Evolutionary conservation across 1,140 invertebrate species (phyloP).

Genomic region (Procambarus virginalis): DNA sequence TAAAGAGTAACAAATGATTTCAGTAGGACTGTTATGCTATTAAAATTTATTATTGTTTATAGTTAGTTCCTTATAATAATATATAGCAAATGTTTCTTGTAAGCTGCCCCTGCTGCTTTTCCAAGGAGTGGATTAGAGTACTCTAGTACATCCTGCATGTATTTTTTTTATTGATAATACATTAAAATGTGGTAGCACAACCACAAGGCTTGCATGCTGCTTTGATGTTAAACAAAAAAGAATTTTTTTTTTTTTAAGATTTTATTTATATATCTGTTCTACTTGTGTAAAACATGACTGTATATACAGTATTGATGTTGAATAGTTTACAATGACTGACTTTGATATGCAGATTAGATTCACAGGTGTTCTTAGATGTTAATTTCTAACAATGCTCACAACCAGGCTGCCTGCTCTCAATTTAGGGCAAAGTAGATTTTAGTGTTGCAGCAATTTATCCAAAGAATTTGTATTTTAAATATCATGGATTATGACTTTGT

Average conservation of each 20-base stretch:
- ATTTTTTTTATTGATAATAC: not conserved
- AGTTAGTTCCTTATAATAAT: not conserved
- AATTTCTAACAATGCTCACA: not conserved
- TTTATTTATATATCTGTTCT: not conserved
- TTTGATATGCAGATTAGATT: not conserved
- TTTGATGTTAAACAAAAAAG: not conserved
- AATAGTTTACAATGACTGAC: not conserved
- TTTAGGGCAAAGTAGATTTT: not conserved
- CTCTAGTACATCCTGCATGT: not conserved
- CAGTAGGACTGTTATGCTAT: not conserved
- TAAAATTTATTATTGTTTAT: not conserved
- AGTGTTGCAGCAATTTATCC: not conserved
- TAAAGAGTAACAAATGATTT: not conserved
- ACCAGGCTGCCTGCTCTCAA: not conserved
- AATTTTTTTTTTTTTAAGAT: not conserved
- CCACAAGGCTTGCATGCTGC: not conserved
- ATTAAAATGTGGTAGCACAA: not conserved
- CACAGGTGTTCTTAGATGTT: constrained; percentile 8
- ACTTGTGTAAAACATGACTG: not conserved
- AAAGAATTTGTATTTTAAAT: not conserved
- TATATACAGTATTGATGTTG: constrained; percentile 16
- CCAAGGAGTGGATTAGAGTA: not conserved
- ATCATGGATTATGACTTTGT: not conserved
- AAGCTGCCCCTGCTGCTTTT: not conserved
- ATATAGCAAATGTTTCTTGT: not conserved